Conservation (phyloP, 2,113 vertebrate species). For the Leucopsar rothschildi region DNA sequence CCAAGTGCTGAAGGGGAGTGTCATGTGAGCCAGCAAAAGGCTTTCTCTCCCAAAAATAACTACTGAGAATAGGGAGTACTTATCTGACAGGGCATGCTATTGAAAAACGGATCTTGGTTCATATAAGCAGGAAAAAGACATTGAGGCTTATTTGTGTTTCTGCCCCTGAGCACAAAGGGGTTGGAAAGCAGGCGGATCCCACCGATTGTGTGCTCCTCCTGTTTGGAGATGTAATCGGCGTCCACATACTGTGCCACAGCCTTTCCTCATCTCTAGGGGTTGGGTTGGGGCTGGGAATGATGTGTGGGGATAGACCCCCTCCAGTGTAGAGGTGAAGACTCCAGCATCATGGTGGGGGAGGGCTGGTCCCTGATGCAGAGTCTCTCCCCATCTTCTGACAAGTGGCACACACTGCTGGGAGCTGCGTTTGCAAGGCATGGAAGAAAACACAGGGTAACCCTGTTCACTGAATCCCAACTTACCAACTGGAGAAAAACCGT, state of each 20-base stretch:
- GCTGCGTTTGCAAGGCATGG: fast-evolving
- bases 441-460: background rate
- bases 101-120: slow-evolving; percentile 44
- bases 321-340: background rate
- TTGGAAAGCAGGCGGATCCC: slow-evolving; percentile 48
- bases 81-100: slow-evolving; percentile 36
- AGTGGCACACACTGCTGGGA: fast-evolving
- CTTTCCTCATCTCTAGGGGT: slow-evolving; percentile 24
- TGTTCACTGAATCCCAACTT: background rate
- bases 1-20: background rate
- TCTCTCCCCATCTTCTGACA: background rate
- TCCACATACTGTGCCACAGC: slow-evolving; percentile 13
- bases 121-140: slow-evolving; percentile 57
- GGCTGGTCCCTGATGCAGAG: background rate
- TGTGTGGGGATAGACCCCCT: background rate
- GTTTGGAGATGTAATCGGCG: slow-evolving; percentile 47
- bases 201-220: slow-evolving; percentile 48
- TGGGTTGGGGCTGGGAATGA: background rate
- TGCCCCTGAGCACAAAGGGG: slow-evolving; percentile 52
- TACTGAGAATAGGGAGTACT: slow-evolving; percentile 13
- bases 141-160: slow-evolving; percentile 59
- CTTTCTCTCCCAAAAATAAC: slow-evolving; percentile 5
- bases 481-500: background rate
- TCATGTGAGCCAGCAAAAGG: background rate
- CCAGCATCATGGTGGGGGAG: background rate